Percentiles rank a stretch among this genome's conserved stretches.
phyloP scores from a whole-genome alignment of 2,797 vertebrate species.

The Acipenser transmontanus region DNA sequence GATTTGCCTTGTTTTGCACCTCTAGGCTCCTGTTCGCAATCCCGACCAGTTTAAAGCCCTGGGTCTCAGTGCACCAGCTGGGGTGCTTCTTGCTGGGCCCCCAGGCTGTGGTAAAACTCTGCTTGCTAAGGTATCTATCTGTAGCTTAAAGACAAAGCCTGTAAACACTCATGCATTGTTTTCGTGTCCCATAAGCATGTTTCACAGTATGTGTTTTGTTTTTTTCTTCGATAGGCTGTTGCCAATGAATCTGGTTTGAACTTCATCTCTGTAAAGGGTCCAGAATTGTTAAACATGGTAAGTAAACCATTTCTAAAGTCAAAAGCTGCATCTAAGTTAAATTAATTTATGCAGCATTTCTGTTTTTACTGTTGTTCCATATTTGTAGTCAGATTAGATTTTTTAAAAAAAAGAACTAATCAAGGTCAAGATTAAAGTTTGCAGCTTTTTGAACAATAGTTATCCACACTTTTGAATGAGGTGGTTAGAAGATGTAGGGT shows the following conservation, averaged over 20 bases:
- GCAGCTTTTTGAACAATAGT: no score
- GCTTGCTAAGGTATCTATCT: slow-evolving; percentile 76
- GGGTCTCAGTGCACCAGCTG: slow-evolving; percentile 81
- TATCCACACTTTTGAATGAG: no score
- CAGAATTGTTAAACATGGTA: slow-evolving; percentile 95
- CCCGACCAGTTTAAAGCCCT: slow-evolving; percentile 82
- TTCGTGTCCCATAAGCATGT: not conserved
- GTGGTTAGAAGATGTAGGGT: no score
- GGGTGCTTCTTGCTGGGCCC: slow-evolving; percentile 86
- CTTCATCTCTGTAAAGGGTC: slow-evolving; percentile 96
- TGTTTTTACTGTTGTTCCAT: no score
- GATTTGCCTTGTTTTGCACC: no score
- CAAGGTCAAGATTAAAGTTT: no score
- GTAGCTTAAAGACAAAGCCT: no score
- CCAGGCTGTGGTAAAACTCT: slow-evolving; percentile 95
- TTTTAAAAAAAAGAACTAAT: no score
- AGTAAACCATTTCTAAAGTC: slow-evolving; percentile 33
- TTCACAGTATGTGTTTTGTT: slow-evolving; percentile 16
- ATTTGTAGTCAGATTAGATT: no score
- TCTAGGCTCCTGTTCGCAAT: slow-evolving; percentile 79
- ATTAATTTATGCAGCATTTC: no score
- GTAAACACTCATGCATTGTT: not conserved
- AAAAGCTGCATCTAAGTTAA: no score
- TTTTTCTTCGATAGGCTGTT: slow-evolving; percentile 67
- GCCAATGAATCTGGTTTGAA: slow-evolving; percentile 95